Base-by-base conservation (phyloP, 1,140 invertebrate genomes). In the Drosophila prosaltans region DNA sequence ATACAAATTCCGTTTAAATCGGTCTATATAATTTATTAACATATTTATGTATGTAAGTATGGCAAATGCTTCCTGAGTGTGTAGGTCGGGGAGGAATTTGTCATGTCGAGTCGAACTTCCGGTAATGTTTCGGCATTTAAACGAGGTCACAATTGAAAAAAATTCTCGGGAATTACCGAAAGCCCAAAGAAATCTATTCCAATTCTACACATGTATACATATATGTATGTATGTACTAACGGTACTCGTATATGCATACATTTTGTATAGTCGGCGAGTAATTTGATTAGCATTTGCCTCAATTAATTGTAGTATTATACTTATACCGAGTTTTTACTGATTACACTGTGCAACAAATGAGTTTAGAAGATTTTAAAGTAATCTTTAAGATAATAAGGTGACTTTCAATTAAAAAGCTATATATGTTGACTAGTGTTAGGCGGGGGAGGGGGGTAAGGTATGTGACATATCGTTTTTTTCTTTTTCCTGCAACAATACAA, bases 201-300 rank as follows among this genome's bases (percentile, higher is more conserved):
- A 43, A 43, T 43, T 43, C 41, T 43, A 41, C 10, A 41, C 0
- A 36, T 36, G 32, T 36, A 36, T 36, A 7, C 6, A 36, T 36
- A 7, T 36, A 36, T 4, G 5, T 36, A 36, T 7, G 6, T 36
- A 36, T 36, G 6, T 36, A 3, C 3, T 30, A 30, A 16, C 16
- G 16, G 16, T 16, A 4, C 4, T 30, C 6, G 32, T 36, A 36
- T 36, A 7, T 36, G 32, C 28, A 30, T 30, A 45, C 43, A 45
- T n/a, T 45, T 45, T 9, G 21, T 21, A 21, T 8, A 21, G 45
- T 51, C 21, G 45, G 45, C 45, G 21, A 51, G 26, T 51, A 26
- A 51, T 51, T 51, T 51, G 45, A 51, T 51, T 51, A 51, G 45
- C 45, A 51, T 51, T 51, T 51, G 45, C 45, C 45, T 51, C 45